Evolutionary conservation across 2,797 vertebrate genomes (phyloP).

Genomic region (Ficedula albicollis): DNA sequence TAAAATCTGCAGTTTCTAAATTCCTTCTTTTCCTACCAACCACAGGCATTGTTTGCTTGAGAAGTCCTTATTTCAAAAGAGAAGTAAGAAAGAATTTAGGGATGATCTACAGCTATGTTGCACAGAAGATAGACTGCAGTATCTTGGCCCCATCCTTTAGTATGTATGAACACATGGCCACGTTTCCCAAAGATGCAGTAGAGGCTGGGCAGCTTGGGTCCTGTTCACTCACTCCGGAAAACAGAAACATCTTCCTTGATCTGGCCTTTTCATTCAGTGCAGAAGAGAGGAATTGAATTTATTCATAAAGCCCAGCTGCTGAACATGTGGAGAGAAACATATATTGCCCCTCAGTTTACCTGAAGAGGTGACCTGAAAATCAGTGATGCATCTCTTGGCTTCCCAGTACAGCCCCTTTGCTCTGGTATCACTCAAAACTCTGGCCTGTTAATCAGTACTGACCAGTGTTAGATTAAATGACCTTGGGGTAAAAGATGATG

Average conservation of each 20-base stretch:
- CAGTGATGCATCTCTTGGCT: background rate
- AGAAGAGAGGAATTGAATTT: background rate
- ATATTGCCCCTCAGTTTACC: background rate
- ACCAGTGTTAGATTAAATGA: background rate
- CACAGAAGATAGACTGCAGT: background rate
- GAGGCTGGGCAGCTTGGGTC: background rate
- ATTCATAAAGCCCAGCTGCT: background rate
- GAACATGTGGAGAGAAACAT: background rate
- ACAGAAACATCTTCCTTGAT: background rate
- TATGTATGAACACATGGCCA: background rate
- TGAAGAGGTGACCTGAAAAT: background rate
- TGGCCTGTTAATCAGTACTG: background rate
- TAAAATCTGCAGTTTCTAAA: background rate
- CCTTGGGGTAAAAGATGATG: background rate
- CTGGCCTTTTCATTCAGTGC: background rate
- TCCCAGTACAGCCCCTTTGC: background rate
- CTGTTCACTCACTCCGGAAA: background rate
- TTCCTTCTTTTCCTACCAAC: background rate
- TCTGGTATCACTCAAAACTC: background rate
- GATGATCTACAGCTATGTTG: background rate
- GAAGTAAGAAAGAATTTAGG: background rate
- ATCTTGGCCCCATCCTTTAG: background rate
- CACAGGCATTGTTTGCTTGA: background rate
- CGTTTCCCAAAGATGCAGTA: background rate
- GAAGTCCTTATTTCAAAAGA: background rate